Conservation (phyloP, 2,113 vertebrate genomes). For the Chunga burmeisteri region DNA sequence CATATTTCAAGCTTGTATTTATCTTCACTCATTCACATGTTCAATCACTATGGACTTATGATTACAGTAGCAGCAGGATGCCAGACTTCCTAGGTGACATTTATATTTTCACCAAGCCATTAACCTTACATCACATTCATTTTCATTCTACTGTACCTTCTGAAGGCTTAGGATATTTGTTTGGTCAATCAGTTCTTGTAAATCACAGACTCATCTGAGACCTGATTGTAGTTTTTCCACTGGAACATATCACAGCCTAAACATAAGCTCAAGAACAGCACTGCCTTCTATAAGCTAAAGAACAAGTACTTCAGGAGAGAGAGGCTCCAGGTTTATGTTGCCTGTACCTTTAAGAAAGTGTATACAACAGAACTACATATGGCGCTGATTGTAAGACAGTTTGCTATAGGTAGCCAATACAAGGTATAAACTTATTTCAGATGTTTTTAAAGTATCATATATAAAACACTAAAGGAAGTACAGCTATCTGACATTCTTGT, state of each 20-base stretch:
- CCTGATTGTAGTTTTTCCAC: neutral
- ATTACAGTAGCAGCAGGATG: neutral
- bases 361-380: neutral
- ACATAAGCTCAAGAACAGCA: neutral
- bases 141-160: neutral
- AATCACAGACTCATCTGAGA: neutral
- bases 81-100: neutral
- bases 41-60: neutral
- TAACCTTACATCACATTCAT: neutral
- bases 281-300: neutral
- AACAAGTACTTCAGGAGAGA: neutral
- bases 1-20: neutral
- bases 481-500: neutral
- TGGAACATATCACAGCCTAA: neutral
- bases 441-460: slow-evolving; percentile 29
- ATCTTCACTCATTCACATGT: neutral
- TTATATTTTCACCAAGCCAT: neutral
- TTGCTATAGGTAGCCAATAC: neutral
- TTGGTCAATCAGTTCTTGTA: slow-evolving; percentile 5
- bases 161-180: neutral
- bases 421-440: slow-evolving; percentile 16
- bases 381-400: neutral
- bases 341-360: neutral
- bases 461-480: slow-evolving; percentile 52
- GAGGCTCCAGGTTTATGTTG: neutral